These are phyloP conservation scores for Kradibia gibbosae DNA, from an alignment of 1,140 invertebrate genomes.

Conservation along the genomic window DNA sequence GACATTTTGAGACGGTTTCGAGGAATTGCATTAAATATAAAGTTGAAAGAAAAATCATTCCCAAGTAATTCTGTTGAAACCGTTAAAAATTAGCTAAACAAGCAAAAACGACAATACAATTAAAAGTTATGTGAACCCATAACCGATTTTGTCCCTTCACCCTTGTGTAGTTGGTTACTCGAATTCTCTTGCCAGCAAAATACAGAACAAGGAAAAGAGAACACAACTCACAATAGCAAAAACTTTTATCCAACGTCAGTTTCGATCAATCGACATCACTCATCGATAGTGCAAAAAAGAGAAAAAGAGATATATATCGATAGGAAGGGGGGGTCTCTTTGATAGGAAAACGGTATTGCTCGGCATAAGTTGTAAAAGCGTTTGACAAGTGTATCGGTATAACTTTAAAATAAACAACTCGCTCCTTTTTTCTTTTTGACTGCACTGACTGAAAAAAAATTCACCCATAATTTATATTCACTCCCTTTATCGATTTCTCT, in stretches of 20 bases:
- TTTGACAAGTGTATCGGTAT: neutral
- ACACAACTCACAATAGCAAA: no score
- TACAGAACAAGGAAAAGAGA: no score
- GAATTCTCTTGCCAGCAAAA: conserved; percentile 15
- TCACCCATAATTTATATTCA: neutral
- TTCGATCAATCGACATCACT: no score
- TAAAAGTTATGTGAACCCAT: conserved; percentile 22
- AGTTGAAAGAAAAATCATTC: conserved; percentile 26
- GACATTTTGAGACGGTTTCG: conserved; percentile 42
- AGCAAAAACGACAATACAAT: conserved; percentile 5
- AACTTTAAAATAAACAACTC: neutral
- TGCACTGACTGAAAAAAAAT: neutral
- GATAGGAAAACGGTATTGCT: neutral
- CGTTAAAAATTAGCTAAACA: neutral
- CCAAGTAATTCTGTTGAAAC: conserved; percentile 22
- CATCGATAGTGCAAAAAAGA: no score
- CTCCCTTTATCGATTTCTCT: neutral
- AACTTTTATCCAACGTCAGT: no score
- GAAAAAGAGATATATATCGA: neutral
- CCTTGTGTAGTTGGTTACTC: neutral
- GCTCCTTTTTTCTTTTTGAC: neutral
- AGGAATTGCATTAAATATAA: conserved; percentile 29
- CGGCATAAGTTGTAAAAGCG: conserved; percentile 6
- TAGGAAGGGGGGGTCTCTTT: neutral
- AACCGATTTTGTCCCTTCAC: neutral